These are phyloP conservation scores for Cyanoramphus novaezelandiae DNA, from an alignment of 2,113 vertebrate genomes.

Conservation along the genomic window DNA sequence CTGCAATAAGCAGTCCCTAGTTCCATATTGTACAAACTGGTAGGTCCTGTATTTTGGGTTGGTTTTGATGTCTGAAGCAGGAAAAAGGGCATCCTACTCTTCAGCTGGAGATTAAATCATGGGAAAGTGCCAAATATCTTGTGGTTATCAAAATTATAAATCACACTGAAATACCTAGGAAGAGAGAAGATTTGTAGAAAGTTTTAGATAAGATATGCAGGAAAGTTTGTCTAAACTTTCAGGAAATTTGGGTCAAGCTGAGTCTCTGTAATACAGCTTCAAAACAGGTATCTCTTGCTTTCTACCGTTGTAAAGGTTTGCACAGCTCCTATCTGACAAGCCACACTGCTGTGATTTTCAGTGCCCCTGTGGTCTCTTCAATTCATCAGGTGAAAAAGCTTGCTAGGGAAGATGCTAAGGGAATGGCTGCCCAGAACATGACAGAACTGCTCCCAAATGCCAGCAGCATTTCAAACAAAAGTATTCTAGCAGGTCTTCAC, in stretches of 20 bases:
- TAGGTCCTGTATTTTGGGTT: not conserved
- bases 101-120: not conserved
- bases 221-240: not conserved
- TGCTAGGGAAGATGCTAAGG: not conserved
- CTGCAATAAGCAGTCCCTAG: not conserved
- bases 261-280: not conserved
- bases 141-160: not conserved
- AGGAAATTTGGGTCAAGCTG: not conserved
- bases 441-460: not conserved
- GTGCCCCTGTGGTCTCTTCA: not conserved
- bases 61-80: not conserved
- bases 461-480: constrained; percentile 11
- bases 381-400: not conserved
- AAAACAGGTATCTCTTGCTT: not conserved
- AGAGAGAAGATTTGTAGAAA: not conserved
- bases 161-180: not conserved
- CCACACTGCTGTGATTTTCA: not conserved
- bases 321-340: constrained; percentile 12
- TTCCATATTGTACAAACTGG: not conserved
- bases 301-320: not conserved
- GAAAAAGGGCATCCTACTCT: not conserved
- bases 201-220: constrained; percentile 3
- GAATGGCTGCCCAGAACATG: not conserved
- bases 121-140: not conserved
- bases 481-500: not conserved